Evolutionary conservation across 2,797 vertebrate species (phyloP), one percentile per base, ranked within the genome.

Genomic region (Betta splendens): DNA sequence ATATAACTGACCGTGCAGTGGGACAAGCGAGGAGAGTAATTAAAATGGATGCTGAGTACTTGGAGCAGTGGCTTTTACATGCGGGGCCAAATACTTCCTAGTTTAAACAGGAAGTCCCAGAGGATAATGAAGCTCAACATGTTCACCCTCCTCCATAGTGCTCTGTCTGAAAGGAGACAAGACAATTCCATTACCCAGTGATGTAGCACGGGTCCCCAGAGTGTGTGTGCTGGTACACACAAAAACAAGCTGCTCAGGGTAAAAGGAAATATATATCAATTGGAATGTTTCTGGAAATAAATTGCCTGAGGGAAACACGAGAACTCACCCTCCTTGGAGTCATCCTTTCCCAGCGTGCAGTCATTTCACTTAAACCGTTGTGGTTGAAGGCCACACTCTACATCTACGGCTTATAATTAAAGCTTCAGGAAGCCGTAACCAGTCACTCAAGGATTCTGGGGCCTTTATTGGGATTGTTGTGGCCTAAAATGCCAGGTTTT

Each of bases 161-260:
- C 80, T 83, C 70, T 72, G 79, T 84, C 85, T 80, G 83, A 44
- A 35, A 76, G 51, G 69, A 85, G 80, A 87, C 84, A 79, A 86
- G 83, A 85, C 81, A 84, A 86, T 85, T 87, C 81, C 85, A 89
- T 88, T 87, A 88, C 50, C 69, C 56, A 54, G 64, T 48, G 29
- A 80, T 84, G 80, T 70, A 85, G 80, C 79, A 53, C 28, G 45
- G 52, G 55, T 80, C 81, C 84, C 83, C 44, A 37, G 84, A 58
- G 78, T 69, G 50, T 35, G 42, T 38, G 48, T 18, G 57, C 2
- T 13, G 28, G 54, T 50, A 59, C 48, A 55, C 65, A 65, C 55
- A 56, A 69, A 81, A 70, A 69, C 54, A 76, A 75, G 51, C 49
- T 69, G 55, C 60, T 65, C 37, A 70, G 69, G 59, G 58, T n/a